Base-by-base conservation (phyloP, 2,888 invertebrate genomes). In the Ecliptopera silaceata region DNA sequence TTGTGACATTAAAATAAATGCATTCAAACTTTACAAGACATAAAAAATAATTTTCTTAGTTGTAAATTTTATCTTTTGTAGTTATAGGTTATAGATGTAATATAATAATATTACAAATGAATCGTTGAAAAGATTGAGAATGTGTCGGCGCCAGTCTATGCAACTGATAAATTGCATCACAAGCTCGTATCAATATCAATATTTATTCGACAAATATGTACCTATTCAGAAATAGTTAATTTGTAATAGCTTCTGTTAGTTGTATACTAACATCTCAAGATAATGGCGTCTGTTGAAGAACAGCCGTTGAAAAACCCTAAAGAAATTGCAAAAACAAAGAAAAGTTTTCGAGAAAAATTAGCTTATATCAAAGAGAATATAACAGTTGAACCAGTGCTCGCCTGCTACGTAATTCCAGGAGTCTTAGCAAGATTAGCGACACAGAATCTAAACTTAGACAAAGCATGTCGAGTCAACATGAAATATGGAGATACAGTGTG, bases 401-500 rank as follows among this genome's bases (percentile, higher is more conserved):
- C 93, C 1, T 93, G 92, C 53, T 94, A 93, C 69, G 92, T 94
- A 0, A 84, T 94, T 63, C 94, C 94, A 1, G 92, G 92, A 63
- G 91, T 92, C 0, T 71, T 93, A n/a, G 94, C 95, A 0, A 93
- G 94, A 59, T 79, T 97, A 52, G 96, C 96, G 2, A 95, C 95
- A 3, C 96, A 96, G 82, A 97, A 97, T 81, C 82, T 97, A 15
- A 96, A 96, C 81, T 87, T 97, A 66, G 96, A 96, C 74, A 97
- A 97, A 84, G 96, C 96, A 0, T 97, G 97, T 71, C 87, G 96
- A 15, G 96, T 97, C 0, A 97, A 97, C 74, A 88, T 95, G 72
- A 89, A 88, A 0, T 96, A 95, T 74, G 92, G 94, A 0, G 93
- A 94, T 47, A 86, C 91, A 51, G 92, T 96, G 0, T 97, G 97